Conservation (phyloP, 2,888 invertebrate species). For the Eupithecia tripunctaria region DNA sequence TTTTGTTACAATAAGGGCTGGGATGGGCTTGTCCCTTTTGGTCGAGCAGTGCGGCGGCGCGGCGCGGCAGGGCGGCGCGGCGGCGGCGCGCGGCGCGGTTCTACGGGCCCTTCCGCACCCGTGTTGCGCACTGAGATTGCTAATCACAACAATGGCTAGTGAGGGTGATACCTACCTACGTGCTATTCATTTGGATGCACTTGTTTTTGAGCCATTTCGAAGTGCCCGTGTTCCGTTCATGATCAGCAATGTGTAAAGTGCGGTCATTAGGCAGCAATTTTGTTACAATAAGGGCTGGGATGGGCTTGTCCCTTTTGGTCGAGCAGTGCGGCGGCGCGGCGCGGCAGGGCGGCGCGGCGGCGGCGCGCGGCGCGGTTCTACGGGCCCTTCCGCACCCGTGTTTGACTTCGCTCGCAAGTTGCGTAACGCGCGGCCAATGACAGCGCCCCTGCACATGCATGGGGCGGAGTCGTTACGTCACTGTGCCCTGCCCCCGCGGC, state of each 20-base stretch:
- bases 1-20: conserved; percentile 72
- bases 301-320: conserved; percentile 60
- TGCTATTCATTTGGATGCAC: conserved; percentile 68
- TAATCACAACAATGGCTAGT: neutral
- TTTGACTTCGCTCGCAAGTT: conserved; percentile 78
- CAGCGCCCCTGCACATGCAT: conserved; percentile 80
- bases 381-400: conserved; percentile 76
- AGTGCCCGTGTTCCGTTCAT: conserved; percentile 48
- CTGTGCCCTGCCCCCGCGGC: conserved; percentile 73
- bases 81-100: conserved; percentile 53
- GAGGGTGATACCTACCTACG: neutral
- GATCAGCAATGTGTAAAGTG: conserved; percentile 57
- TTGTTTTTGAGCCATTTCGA: conserved; percentile 57
- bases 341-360: conserved; percentile 43
- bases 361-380: conserved; percentile 59
- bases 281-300: conserved; percentile 70
- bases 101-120: conserved; percentile 77
- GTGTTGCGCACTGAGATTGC: conserved; percentile 55
- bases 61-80: conserved; percentile 43
- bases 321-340: conserved; percentile 44
- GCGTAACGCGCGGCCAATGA: conserved; percentile 83
- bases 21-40: conserved; percentile 61
- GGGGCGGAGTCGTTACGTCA: conserved; percentile 84
- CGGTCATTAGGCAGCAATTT: conserved; percentile 68
- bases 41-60: conserved; percentile 43